Evolutionary conservation across 1,140 invertebrate species (phyloP).

Genomic region (Oncopodura yosiiana): DNA sequence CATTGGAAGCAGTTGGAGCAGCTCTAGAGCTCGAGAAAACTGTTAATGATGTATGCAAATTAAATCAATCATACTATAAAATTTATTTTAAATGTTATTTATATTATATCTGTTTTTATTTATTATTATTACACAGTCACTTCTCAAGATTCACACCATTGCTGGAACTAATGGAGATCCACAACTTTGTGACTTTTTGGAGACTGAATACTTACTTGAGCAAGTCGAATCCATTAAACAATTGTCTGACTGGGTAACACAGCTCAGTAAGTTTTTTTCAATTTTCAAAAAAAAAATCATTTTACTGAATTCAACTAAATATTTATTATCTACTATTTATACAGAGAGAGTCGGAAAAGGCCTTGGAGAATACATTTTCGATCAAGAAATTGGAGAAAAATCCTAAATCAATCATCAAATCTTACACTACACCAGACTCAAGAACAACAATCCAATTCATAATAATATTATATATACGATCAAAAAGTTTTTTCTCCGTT

Average conservation of each 20-base stretch:
- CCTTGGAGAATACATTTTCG: constrained; percentile 53
- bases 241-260: constrained; percentile 48
- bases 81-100: not conserved
- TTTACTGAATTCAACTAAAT: no score
- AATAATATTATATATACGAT: no score
- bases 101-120: constrained; percentile 4
- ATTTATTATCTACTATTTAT: no score
- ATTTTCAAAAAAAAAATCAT: no score
- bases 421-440: no score
- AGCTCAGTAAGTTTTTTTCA: no score
- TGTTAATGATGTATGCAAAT: constrained; percentile 45
- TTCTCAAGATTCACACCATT: constrained; percentile 45
- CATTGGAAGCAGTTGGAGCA: constrained; percentile 48
- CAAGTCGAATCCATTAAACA: constrained; percentile 55
- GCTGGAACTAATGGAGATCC: constrained; percentile 37
- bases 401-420: no score
- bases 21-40: constrained; percentile 52
- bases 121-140: constrained; percentile 37
- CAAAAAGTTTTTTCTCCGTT: no score
- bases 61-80: not conserved
- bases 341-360: constrained; percentile 50
- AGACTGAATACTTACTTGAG: constrained; percentile 49
- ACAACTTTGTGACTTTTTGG: constrained; percentile 50
- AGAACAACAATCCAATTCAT: no score
- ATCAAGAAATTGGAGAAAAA: constrained; percentile 43